phyloP scores from a whole-genome alignment of 2,113 vertebrate species.

The Columba livia region DNA sequence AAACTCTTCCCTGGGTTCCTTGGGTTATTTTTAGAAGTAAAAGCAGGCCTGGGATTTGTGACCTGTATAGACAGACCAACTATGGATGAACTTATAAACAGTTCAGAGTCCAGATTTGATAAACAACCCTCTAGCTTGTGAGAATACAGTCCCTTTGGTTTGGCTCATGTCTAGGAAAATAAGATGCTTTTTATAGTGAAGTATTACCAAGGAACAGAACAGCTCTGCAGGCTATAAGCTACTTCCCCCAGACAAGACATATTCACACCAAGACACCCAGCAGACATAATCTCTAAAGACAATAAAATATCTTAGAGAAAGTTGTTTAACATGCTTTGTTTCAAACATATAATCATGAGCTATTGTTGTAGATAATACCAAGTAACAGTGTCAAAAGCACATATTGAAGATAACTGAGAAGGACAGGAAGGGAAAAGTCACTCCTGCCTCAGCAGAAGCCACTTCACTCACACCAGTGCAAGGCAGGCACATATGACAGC shows the following conservation, averaged over 20 bases:
- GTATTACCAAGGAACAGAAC: background rate
- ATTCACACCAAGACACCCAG: background rate
- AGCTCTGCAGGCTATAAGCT: background rate
- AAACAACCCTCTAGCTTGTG: background rate
- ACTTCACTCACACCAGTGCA: background rate
- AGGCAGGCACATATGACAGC: background rate
- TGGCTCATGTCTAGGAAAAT: background rate
- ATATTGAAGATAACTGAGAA: background rate
- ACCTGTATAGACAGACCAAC: background rate
- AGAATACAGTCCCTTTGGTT: background rate
- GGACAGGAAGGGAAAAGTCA: background rate
- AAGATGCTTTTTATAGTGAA: background rate
- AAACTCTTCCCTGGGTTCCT: background rate
- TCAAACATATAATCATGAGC: background rate
- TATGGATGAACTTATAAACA: background rate
- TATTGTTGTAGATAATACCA: background rate
- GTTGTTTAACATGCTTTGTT: background rate
- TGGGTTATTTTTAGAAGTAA: conserved; percentile 16
- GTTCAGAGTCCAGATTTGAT: background rate
- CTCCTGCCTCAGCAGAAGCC: background rate
- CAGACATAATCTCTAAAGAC: background rate
- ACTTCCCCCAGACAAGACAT: background rate
- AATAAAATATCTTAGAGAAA: background rate
- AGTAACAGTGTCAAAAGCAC: background rate
- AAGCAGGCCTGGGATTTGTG: background rate